Evolutionary conservation across 2,797 vertebrate genomes (phyloP), one percentile per base, ranked within the genome.

Genomic region (Ispidina lecontei): DNA sequence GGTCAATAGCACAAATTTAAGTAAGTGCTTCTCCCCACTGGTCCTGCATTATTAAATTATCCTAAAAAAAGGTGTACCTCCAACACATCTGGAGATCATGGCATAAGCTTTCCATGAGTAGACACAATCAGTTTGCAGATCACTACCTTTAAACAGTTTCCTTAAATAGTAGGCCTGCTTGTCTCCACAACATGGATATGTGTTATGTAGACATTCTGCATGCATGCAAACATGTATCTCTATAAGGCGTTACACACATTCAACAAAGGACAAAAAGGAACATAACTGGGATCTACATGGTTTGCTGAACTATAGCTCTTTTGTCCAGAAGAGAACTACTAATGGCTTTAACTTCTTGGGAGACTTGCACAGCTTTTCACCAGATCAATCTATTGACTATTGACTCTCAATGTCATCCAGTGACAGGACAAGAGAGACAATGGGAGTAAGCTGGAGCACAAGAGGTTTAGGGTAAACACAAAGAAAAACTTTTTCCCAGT

Each of bases 221-320:
- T 14, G 3, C 13, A 3, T 2, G 35, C 35, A 37, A 37, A 37
- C 35, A 51, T 12, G 4, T 10, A 49, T 9, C 7, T 9, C 31
- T 31, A 15, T 51, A 25, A 44, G 10, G 13, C 15, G 3, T 54
- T 54, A 46, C 8, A 33, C 2, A 41, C 2, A 39, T 31, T n/a
- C 17, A 84, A 70, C 4, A 49, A 26, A 62, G 17, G 10, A 62
- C 56, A 73, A 76, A 26, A 1, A 74, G 9, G 59, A 68, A 56
- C 4, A 1, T 29, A 58, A 46, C 8, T 25, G 20, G 10, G 14
- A 89, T n/a, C 18, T 26, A 65, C 2, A 1, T 3, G 3, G 8
- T 26, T n/a, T 55, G 20, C 47, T 67, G 47, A 85, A 87, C n/a
- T 46, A 35, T 23, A 72, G 16, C 26, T 73, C 15, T 84, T 47